phyloP scores from a whole-genome alignment of 2,113 vertebrate genomes.

The Oryzias javanicus region DNA sequence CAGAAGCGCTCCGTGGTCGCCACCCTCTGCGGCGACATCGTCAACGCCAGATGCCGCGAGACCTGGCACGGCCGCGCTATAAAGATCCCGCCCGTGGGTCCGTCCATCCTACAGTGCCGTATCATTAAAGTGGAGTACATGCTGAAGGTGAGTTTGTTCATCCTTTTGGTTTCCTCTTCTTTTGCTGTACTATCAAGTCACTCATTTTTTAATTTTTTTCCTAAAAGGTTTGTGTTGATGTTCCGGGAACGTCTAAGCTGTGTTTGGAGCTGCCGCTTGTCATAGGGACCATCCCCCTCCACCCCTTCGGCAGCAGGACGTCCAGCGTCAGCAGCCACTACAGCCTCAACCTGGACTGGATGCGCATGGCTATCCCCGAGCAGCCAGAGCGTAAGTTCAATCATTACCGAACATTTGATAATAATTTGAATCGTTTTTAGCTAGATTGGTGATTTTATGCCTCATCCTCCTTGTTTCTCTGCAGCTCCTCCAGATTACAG shows the following conservation, averaged over 20 bases:
- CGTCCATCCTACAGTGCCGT: conserved; percentile 91
- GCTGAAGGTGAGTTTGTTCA: conserved; percentile 81
- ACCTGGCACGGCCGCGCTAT: conserved; percentile 90
- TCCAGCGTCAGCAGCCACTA: conserved; percentile 92
- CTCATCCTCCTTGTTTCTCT: conserved; percentile 22
- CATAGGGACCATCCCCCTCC: conserved; percentile 92
- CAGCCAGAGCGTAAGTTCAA: conserved; percentile 86
- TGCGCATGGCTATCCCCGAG: conserved; percentile 82
- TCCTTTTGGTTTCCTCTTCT: background rate
- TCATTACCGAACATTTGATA: background rate
- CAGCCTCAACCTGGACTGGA: conserved; percentile 87
- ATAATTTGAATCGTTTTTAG: no score
- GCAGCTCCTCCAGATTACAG: conserved; percentile 93
- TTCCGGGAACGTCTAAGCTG: conserved; percentile 91
- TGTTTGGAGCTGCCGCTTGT: conserved; percentile 92
- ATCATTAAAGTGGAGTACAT: conserved; percentile 93
- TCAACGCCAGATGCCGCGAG: conserved; percentile 77
- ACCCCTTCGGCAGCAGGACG: conserved; percentile 87
- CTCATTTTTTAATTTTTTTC: background rate
- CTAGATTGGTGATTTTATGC: background rate
- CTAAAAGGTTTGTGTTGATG: conserved; percentile 90
- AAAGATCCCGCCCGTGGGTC: conserved; percentile 91
- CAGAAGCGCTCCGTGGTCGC: conserved; percentile 90
- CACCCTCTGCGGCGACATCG: conserved; percentile 81
- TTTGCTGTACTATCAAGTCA: background rate